These are phyloP conservation scores for Pteronotus mesoamericanus DNA, from an alignment of 2,797 vertebrate species.

Conservation along the genomic window DNA sequence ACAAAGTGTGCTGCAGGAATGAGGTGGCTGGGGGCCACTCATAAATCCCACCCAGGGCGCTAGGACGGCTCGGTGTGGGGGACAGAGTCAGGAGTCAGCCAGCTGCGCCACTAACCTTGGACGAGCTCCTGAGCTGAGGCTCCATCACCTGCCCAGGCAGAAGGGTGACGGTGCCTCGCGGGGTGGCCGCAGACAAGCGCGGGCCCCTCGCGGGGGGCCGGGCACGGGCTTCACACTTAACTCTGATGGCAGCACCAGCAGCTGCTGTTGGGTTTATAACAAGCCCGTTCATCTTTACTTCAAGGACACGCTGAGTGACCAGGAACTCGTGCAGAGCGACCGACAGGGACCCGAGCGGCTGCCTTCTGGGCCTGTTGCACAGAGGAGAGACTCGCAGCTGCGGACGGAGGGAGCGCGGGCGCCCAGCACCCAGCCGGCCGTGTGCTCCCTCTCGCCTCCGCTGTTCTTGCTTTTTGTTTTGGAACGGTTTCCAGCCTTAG, in stretches of 20 bases:
- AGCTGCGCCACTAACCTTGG: neutral
- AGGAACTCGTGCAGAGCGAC: neutral
- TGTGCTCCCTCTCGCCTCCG: neutral
- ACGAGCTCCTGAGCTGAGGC: neutral
- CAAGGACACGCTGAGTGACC: neutral
- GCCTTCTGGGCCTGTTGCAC: neutral
- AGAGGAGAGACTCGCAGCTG: too few relatives aligned
- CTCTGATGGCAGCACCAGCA: rapidly evolving
- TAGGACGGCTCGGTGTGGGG: rapidly evolving
- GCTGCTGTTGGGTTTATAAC: neutral
- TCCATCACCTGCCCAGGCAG: neutral
- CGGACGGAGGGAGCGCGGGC: rapidly evolving
- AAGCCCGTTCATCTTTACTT: neutral
- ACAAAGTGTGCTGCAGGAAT: rapidly evolving
- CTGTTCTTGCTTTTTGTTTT: neutral
- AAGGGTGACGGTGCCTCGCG: rapidly evolving
- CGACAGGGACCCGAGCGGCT: neutral
- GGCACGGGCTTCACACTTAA: neutral
- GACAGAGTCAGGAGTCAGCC: neutral
- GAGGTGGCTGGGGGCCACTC: neutral
- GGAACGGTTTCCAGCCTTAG: neutral
- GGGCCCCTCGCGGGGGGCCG: neutral
- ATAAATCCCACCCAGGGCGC: rapidly evolving
- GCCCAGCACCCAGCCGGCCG: neutral
- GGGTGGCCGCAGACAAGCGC: rapidly evolving